Evolutionary conservation across 1,140 invertebrate genomes (phyloP), one percentile per base, ranked within the genome.

Genomic region (Phocides pigmalion): DNA sequence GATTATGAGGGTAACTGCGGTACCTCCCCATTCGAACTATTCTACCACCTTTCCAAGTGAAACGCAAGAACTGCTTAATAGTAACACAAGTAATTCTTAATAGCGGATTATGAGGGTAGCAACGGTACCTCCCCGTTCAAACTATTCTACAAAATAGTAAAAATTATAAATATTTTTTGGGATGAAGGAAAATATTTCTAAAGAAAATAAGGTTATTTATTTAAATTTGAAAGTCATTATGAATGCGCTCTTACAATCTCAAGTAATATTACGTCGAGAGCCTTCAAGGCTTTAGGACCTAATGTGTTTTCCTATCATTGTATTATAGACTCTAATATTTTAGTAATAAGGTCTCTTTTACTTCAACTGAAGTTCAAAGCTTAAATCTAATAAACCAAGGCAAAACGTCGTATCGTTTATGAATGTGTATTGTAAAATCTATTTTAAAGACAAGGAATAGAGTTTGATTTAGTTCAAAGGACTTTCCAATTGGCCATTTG

Each of bases 181-280:
- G 2, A 20, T 47, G n/a, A 1, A 15, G 9, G 19, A 12, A 46
- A 46, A 22, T 22, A 22, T 32, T 32, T 32, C 3, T 39, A 14
- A 12, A 39, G 8, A 39, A 39, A 14, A 3, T 14, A 3, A 14
- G 37, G 6, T 28, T 4, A 28, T 6, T 28, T 28, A 28, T 28
- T 28, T 6, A 28, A 28, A 28, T 28, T 3, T 28, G 9, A 8
- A 3, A 28, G 15, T 25, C 47, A 41, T 15, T 44, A 9, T 59
- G 56, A 47, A 59, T 16, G 28, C 56, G n/a, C 25, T 47, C 56
- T 59, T 59, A 59, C 39, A 14, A 47, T 49, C 56, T 59, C 56
- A 59, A 59, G 56, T 59, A 59, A 59, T 35, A 59, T 59, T 56
- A 58, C 44, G 56, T 49, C n/a, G 56, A 61, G 44, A 11, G 39